A percentile compares a stretch with the other conserved stretches of the same genome.
phyloP scores from a whole-genome alignment of 2,113 vertebrate genomes.

The Lagopus muta region DNA sequence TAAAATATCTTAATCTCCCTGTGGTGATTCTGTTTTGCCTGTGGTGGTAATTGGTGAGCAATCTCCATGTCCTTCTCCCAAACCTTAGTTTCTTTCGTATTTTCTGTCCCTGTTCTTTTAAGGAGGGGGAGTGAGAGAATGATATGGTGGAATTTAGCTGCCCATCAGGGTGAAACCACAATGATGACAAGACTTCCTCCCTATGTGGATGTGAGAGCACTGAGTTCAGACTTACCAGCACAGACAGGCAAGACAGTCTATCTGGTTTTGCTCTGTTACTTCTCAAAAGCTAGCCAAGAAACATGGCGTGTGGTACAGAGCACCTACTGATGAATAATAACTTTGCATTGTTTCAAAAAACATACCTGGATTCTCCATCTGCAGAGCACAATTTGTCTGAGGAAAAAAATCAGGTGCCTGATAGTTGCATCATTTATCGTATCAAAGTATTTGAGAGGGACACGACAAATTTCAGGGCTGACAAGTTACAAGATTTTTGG shows the following conservation, averaged over 20 bases:
- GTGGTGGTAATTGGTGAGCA: not conserved
- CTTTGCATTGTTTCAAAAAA: not conserved
- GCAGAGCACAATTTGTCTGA: not conserved
- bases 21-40: not conserved
- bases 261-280: not conserved
- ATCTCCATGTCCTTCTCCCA: not conserved
- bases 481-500: conserved; percentile 20
- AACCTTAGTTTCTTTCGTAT: not conserved
- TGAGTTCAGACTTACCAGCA: not conserved
- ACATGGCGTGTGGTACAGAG: not conserved
- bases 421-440: not conserved
- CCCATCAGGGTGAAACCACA: not conserved
- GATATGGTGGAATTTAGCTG: not conserved
- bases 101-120: not conserved
- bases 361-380: not conserved
- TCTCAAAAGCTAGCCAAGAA: not conserved
- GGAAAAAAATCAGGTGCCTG: not conserved
- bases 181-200: not conserved
- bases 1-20: too few species aligned
- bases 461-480: not conserved
- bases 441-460: not conserved
- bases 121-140: not conserved
- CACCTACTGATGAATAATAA: not conserved
- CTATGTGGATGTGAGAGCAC: not conserved
- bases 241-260: not conserved